phyloP scores from a whole-genome alignment of 1,140 invertebrate species.

The Bombus fervidus region DNA sequence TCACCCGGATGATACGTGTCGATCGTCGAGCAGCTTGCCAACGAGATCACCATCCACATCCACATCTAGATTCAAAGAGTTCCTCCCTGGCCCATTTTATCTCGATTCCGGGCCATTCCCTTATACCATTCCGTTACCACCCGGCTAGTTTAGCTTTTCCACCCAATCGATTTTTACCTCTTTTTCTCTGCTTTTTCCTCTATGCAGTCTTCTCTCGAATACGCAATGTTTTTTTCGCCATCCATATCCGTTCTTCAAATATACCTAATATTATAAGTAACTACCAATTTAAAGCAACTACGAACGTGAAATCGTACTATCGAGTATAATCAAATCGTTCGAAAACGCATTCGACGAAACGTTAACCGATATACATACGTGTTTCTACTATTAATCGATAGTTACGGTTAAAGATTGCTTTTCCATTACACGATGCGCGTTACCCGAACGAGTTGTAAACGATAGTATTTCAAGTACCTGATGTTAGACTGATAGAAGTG shows the following conservation, averaged over 20 bases:
- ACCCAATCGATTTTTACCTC: too few relatives aligned
- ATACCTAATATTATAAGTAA: background rate
- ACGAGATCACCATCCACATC: background rate
- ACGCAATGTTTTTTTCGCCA: too few relatives aligned
- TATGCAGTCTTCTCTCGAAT: background rate
- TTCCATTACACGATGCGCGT: background rate
- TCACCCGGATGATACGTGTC: conserved; percentile 73
- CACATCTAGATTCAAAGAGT: conserved; percentile 6
- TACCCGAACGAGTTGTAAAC: background rate
- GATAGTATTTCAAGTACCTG: conserved; percentile 50
- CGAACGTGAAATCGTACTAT: background rate
- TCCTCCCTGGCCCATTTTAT: background rate
- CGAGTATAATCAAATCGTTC: background rate
- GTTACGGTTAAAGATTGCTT: background rate
- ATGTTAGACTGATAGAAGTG: conserved; percentile 36
- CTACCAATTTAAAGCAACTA: background rate
- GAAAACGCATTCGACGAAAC: background rate
- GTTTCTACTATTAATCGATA: background rate
- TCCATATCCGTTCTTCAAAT: background rate
- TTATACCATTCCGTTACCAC: background rate
- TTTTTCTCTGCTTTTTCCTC: background rate
- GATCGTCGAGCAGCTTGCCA: conserved; percentile 22
- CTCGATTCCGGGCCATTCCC: too few relatives aligned
- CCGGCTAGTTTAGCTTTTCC: background rate
- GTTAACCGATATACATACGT: background rate